Base-by-base conservation (phyloP, 2,888 invertebrate species). In the Halictus quadricinctus region DNA sequence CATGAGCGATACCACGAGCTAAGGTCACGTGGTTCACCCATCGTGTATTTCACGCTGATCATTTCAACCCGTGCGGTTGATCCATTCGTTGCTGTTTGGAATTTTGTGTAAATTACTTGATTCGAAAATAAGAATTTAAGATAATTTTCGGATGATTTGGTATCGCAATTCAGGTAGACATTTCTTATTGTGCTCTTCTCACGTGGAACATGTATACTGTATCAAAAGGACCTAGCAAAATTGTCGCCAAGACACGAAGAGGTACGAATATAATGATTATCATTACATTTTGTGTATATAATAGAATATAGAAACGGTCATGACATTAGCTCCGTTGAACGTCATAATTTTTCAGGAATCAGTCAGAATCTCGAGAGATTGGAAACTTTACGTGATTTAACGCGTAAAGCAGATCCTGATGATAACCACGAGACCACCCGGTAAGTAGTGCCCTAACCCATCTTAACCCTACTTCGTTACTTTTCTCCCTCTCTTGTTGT, bases 181-280 rank as follows among this genome's bases (percentile, higher is more conserved):
- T 50, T 79, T 64, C 46, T 66, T 81, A n/a, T 66, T 75, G 79
- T 80, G n/a, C 80, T 78, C 50, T 72, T 80, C 75, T 76, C 41
- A 81, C 72, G 69, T 76, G 73, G 86, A 91, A 43, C 94, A 98
- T 98, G 98, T 98, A 98, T 96, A 97, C 98, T 94, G 97, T 98
- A 93, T 97, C 97, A 88, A 98, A 97, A 95, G 97, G 97, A 88
- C 97, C 98, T 88, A 98, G 97, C 95, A 98, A 98, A 95, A 97
- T 98, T 94, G 97, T 97, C 92, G 97, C 98, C 87, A 98, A 98
- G 96, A 97, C 98, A 90, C 96, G 97, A 93, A 96, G 98, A 96
- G 97, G 98, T 97, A 90, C 43, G 58, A 25, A 80, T 74, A 50
- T 36, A 18, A 70, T 13, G 25, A 80, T 29, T 73, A 79, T 50